Base-by-base conservation (phyloP, 2,888 invertebrate genomes). In the Agonopterix heracliana region DNA sequence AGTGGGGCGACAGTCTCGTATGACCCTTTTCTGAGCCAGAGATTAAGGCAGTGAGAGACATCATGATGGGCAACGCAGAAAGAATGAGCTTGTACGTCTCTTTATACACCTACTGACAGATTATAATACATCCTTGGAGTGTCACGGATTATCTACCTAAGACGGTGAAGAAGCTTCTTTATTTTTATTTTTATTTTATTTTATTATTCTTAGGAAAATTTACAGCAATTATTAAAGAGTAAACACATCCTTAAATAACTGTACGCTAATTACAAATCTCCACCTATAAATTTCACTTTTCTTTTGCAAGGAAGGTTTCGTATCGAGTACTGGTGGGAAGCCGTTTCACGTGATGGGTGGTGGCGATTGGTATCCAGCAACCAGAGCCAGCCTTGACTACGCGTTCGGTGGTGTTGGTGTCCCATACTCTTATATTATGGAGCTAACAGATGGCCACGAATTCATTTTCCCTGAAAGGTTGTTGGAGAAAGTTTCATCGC, bases 71-170 rank as follows among this genome's bases (percentile, higher is more conserved):
- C 0, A 76, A 90, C 44, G 75, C 78, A 0, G 66, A 82, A 2
- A 70, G 83, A n/a, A 78, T 93, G 10, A 91, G 92, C 59, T 73
- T 92, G 13, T 95, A 93, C 68, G 74, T 94, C 0, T 90, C 93
- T 0, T 66, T 94, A 45, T 95, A 95, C 70, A 87, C 93, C 1
- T 94, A 92, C 54, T 93, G 93, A 2, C 85, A 90, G 53, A 91
- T 89, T 55, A 62, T 92, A 43, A 84, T 92, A 0, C 91, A 92
- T 60, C 92, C 92, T 0, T 93, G 92, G 91, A 92, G 92, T 9
- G 92, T 83, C 55, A 90, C 91, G 0, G 9, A n/a, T 9, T 92
- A 84, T 55, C 90, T n/a, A n/a, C n/a, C n/a, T n/a, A n/a, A n/a
- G n/a, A n/a, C n/a, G n/a, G n/a, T n/a, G n/a, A n/a, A n/a, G n/a